Evolutionary conservation across 2,888 invertebrate genomes (phyloP), one percentile per base, ranked within the genome.

Genomic region (Saturnia japonica): DNA sequence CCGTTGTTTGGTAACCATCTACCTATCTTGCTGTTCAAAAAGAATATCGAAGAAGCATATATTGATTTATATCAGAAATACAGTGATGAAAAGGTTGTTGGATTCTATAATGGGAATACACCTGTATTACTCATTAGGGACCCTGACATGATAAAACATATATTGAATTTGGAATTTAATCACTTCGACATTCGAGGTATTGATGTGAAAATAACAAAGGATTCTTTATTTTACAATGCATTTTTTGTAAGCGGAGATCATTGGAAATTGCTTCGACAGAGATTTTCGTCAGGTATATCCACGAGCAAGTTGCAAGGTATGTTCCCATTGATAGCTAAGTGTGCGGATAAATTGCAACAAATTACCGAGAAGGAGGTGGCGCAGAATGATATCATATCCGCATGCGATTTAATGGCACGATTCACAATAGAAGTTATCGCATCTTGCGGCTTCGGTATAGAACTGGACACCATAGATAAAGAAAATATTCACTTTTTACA

Each of bases 201-300:
- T 1, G 77, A 79, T 47, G 74, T 77, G 0, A 76, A 78, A 47
- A 70, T 72, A 19, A 72, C 75, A 3, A 78, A 83, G n/a, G 84
- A 87, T 19, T 85, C 85, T 3, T 72, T 87, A 45, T 66, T 84
- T 19, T 75, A 79, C n/a, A 87, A 87, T 73, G 62, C 87, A 8
- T 83, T 86, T 47, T 81, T 84, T 69, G 80, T 78, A 22, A 81
- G 79, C 28, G 85, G 85, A 8, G 85, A 78, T 22, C 70, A 76
- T 40, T 81, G 81, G 79, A 72, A 77, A 2, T 62, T 74, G 8
- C 69, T 78, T 40, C 74, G 78, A 19, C 76, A 77, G 28, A 74
- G 74, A 8, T 67, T 79, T 16, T 74, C 79, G 73, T 81, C 85
- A 4, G 83, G 83, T 1, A 85, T 87, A 70, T 81, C 85, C 1